These are phyloP conservation scores for Leptinotarsa defecta DNA, from an alignment of 1,140 invertebrate species.

Conservation along the genomic window DNA sequence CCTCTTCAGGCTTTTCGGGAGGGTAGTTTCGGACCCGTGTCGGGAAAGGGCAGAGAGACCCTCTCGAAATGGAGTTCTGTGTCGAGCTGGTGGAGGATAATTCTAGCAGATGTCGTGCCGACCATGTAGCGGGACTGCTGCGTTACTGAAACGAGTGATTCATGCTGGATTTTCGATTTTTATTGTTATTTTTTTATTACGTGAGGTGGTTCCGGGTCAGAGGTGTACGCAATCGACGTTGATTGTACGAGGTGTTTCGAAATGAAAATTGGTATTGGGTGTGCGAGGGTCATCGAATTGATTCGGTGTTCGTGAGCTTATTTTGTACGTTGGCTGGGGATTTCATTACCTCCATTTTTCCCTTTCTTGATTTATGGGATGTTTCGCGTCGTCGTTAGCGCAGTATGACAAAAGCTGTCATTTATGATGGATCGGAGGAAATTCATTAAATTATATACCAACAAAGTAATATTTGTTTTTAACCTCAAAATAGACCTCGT, in stretches of 20 bases:
- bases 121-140: constrained; percentile 36
- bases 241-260: constrained; percentile 6
- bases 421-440: too few relatives aligned
- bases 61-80: not conserved
- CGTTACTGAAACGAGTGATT: constrained; percentile 30
- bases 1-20: constrained; percentile 14
- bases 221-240: constrained; percentile 22
- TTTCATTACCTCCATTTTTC: not conserved
- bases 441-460: too few relatives aligned
- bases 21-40: constrained; percentile 27
- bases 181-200: constrained; percentile 1
- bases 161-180: constrained; percentile 25
- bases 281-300: not conserved
- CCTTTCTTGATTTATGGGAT: too few relatives aligned
- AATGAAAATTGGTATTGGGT: not conserved
- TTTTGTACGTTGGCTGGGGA: not conserved
- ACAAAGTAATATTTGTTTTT: too few relatives aligned
- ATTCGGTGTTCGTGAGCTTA: constrained; percentile 2
- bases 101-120: constrained; percentile 34
- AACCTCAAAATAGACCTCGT: too few relatives aligned
- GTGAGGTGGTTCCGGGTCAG: constrained; percentile 18
- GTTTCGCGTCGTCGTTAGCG: too few relatives aligned
- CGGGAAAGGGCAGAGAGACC: constrained; percentile 8
- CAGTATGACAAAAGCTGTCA: too few relatives aligned
- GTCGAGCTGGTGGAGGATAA: not conserved